Conservation (phyloP, 2,888 invertebrate species). For the Rotaria macrura region DNA sequence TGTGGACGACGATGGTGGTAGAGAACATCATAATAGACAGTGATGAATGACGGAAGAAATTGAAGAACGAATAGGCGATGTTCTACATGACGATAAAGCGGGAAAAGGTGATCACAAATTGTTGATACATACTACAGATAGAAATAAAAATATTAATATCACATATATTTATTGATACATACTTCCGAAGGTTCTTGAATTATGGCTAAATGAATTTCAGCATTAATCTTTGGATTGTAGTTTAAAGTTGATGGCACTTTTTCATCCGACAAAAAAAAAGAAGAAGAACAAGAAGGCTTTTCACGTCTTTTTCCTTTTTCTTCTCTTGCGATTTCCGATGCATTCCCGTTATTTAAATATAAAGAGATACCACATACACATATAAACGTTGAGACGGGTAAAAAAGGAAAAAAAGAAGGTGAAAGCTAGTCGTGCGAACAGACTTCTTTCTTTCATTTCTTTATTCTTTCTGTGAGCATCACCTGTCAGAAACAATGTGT, state of each 20-base stretch:
- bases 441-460: not conserved
- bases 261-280: not conserved
- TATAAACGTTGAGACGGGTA: not conserved
- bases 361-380: not conserved
- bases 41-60: constrained; percentile 9
- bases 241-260: not conserved
- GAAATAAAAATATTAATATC: not conserved
- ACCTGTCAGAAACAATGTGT: not conserved
- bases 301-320: not conserved
- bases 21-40: constrained; percentile 17
- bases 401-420: not conserved
- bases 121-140: not conserved
- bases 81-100: not conserved
- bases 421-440: constrained; percentile 1
- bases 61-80: not conserved
- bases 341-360: not conserved
- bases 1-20: not conserved
- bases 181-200: not conserved
- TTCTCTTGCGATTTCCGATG: not conserved
- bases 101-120: not conserved
- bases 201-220: not conserved
- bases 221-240: not conserved
- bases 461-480: not conserved
- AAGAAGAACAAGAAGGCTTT: not conserved
- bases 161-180: not conserved